These are phyloP conservation scores for Mimas tiliae DNA, from an alignment of 2,888 invertebrate genomes.

Conservation along the genomic window DNA sequence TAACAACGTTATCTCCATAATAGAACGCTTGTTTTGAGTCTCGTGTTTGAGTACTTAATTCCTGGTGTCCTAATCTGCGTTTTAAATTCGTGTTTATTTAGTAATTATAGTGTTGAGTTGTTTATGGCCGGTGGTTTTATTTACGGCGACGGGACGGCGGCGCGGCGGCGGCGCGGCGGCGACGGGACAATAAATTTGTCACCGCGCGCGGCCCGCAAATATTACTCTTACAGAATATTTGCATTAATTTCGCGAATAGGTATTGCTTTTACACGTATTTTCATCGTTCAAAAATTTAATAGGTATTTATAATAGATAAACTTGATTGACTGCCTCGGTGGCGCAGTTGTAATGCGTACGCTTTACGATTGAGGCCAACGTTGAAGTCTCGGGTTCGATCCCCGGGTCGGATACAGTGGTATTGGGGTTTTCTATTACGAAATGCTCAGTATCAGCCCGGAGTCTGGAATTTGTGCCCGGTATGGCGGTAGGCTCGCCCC, in stretches of 20 bases:
- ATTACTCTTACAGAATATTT: slow-evolving; percentile 20
- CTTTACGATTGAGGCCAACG: too few relatives aligned
- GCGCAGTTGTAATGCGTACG: too few relatives aligned
- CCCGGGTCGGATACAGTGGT: too few relatives aligned
- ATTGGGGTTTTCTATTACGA: too few relatives aligned
- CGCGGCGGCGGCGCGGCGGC: slow-evolving; percentile 30
- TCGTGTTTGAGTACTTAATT: not conserved
- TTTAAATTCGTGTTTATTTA: slow-evolving; percentile 30
- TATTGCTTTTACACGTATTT: slow-evolving; percentile 1
- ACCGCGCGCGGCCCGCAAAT: slow-evolving; percentile 23
- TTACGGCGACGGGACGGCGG: slow-evolving; percentile 30
- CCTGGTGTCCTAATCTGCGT: slow-evolving; percentile 18
- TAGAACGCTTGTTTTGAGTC: too few relatives aligned
- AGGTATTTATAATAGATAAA: too few relatives aligned
- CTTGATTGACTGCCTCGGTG: too few relatives aligned
- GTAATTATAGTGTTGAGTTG: slow-evolving; percentile 45
- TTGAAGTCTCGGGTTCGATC: too few relatives aligned
- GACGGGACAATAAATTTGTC: slow-evolving; percentile 35
- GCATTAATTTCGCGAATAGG: slow-evolving; percentile 7
- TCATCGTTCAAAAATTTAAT: not conserved
- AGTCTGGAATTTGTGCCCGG: too few relatives aligned
- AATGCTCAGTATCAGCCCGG: too few relatives aligned
- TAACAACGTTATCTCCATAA: too few relatives aligned
- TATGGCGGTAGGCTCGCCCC: too few relatives aligned
- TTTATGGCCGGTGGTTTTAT: slow-evolving; percentile 37